Conservation (phyloP, 2,113 vertebrate genomes). For the Lagenorhynchus albirostris region DNA sequence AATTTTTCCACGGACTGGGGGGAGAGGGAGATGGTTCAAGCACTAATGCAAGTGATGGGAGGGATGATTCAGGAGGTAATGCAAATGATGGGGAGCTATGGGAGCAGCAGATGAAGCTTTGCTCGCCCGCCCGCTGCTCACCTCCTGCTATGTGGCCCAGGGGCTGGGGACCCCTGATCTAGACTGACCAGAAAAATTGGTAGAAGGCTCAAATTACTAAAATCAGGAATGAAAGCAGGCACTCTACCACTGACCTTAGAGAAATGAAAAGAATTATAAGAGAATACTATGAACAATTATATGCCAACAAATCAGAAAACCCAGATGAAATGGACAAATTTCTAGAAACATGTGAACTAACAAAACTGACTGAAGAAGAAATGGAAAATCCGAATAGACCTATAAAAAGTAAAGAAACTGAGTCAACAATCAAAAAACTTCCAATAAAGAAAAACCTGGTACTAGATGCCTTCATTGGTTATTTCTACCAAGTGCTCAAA, state of each 20-base stretch:
- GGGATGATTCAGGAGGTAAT: too few species aligned
- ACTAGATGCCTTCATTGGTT: not conserved
- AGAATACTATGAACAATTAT: not conserved
- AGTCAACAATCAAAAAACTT: not conserved
- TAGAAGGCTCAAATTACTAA: not conserved
- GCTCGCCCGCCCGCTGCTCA: fast-evolving
- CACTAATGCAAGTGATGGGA: too few species aligned
- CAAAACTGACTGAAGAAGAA: not conserved
- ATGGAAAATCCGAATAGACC: not conserved
- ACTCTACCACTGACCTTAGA: not conserved
- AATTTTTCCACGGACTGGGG: too few species aligned
- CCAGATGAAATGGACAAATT: not conserved
- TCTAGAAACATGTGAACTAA: not conserved
- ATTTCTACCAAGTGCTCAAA: not conserved
- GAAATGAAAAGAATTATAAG: not conserved
- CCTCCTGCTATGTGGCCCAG: too few species aligned
- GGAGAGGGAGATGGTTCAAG: too few species aligned
- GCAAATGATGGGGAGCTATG: fast-evolving
- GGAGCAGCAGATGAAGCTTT: too few species aligned
- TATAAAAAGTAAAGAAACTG: not conserved
- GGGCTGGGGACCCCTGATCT: too few species aligned
- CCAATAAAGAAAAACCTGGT: not conserved
- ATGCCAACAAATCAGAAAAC: not conserved
- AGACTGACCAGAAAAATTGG: not conserved
- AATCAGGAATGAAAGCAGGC: not conserved